Conservation (phyloP, 2,888 invertebrate species). For the Nomada flava region DNA sequence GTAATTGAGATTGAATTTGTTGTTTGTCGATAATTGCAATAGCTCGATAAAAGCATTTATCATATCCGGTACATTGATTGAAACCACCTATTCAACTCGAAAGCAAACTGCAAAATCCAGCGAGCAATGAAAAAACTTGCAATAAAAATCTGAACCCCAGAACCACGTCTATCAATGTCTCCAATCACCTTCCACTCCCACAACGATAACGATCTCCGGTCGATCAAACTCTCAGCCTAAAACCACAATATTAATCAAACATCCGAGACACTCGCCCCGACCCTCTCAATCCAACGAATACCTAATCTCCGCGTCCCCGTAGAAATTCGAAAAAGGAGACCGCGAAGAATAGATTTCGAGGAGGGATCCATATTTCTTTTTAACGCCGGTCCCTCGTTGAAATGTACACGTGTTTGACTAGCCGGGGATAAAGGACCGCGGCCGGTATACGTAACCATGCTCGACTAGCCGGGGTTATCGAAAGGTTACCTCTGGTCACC, state of each 20-base stretch:
- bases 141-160: too few relatives aligned
- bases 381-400: slow-evolving; percentile 50
- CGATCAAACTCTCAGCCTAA: background rate
- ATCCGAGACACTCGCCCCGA: background rate
- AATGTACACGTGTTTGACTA: slow-evolving; percentile 59
- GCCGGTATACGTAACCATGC: slow-evolving; percentile 14
- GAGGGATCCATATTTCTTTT: slow-evolving; percentile 51
- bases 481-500: slow-evolving; percentile 30
- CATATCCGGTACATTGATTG: too few relatives aligned
- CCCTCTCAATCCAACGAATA: too few relatives aligned
- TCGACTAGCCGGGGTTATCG: slow-evolving; percentile 15
- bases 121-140: too few relatives aligned
- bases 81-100: too few relatives aligned
- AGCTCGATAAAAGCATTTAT: too few relatives aligned
- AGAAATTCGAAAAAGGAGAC: background rate
- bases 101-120: too few relatives aligned
- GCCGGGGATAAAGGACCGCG: slow-evolving; percentile 41
- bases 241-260: slow-evolving; percentile 18
- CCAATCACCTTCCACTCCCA: background rate
- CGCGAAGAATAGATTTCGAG: slow-evolving; percentile 25
- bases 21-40: too few relatives aligned
- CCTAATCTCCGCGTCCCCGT: background rate
- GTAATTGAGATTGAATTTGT: too few relatives aligned
- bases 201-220: background rate
- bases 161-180: too few relatives aligned